Evolutionary conservation across 2,113 vertebrate genomes (phyloP), one percentile per base, ranked within the genome.

Genomic region (Athene noctua): DNA sequence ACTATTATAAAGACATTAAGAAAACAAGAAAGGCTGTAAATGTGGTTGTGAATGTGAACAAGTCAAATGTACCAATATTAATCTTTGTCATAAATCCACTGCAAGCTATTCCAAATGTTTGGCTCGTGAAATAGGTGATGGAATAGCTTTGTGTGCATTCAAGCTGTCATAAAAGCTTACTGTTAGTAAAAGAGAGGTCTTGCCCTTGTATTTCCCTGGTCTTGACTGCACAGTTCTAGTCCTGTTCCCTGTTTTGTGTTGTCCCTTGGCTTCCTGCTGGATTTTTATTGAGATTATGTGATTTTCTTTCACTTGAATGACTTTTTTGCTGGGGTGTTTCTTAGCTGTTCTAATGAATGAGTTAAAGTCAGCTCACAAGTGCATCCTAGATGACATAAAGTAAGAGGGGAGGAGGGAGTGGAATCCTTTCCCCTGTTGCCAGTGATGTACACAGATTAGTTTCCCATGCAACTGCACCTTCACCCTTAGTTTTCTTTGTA

Each of bases 141-240:
- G 54, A 74, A 80, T 51, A 91, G 49, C 54, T 80, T 73, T 6
- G 0, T 15, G 9, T 88, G 29, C 13, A 8, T 91, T 74, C 21
- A 46, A 18, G n/a, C 80, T 89, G 67, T 80, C 20, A 1, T 46
- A n/a, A 80, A 73, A 86, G 27, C 36, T 63, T 68, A 0, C 49
- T 40, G 13, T 44, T 74, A 71, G 40, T 38, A 30, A 59, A 63
- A 62, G 10, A 27, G 19, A 51, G 14, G 38, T 66, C 58, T 70
- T 83, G 54, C 16, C 51, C 34, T 46, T 90, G 7, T 57, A 2
- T 73, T 72, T 67, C 20, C 12, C 23, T 80, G 55, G 32, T 62
- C 51, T n/a, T 46, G 42, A 38, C 38, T 71, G 22, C 47, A 40
- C 0, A 0, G 25, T 58, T 18, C 11, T 72, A 0, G 25, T 58